A percentile compares a stretch with the other conserved stretches of the same genome.
phyloP scores from a whole-genome alignment of 1,140 invertebrate species.

The Panagrolaimus sp. region DNA sequence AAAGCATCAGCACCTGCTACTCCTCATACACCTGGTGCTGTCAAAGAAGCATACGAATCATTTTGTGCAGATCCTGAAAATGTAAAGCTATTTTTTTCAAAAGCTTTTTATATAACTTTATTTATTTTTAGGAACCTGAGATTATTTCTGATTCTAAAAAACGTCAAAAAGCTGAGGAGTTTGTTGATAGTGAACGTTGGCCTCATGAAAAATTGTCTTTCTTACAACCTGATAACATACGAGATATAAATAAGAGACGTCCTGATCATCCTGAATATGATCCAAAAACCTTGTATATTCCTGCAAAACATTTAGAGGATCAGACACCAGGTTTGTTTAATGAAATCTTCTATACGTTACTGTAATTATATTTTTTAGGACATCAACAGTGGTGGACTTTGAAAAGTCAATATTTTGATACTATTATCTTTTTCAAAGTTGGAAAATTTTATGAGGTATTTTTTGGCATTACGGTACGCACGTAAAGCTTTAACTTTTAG shows the following conservation, averaged over 20 bases:
- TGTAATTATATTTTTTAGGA: slow-evolving; percentile 63
- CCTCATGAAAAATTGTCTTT: slow-evolving; percentile 21
- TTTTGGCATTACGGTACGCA: too few species aligned
- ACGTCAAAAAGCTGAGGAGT: neutral
- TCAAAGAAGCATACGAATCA: neutral
- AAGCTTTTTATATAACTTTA: too few species aligned
- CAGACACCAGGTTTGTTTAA: slow-evolving; percentile 43
- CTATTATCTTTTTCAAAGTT: slow-evolving; percentile 87
- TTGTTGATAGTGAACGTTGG: neutral
- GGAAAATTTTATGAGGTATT: slow-evolving; percentile 36
- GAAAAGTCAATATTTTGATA: slow-evolving; percentile 80
- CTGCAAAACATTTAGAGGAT: slow-evolving; percentile 63
- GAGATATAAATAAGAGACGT: slow-evolving; percentile 26
- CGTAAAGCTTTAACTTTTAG: slow-evolving; percentile 87
- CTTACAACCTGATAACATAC: slow-evolving; percentile 48
- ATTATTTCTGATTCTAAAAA: neutral
- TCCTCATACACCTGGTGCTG: neutral
- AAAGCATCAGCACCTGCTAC: neutral
- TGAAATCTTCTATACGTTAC: slow-evolving; percentile 16
- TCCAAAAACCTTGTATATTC: slow-evolving; percentile 76
- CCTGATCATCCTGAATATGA: slow-evolving; percentile 70
- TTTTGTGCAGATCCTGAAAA: neutral
- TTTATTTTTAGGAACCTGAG: too few species aligned
- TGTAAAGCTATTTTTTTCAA: too few species aligned
- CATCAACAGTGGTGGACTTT: slow-evolving; percentile 95